Base-by-base conservation (phyloP, 2,797 vertebrate genomes). In the Anguilla megastoma region DNA sequence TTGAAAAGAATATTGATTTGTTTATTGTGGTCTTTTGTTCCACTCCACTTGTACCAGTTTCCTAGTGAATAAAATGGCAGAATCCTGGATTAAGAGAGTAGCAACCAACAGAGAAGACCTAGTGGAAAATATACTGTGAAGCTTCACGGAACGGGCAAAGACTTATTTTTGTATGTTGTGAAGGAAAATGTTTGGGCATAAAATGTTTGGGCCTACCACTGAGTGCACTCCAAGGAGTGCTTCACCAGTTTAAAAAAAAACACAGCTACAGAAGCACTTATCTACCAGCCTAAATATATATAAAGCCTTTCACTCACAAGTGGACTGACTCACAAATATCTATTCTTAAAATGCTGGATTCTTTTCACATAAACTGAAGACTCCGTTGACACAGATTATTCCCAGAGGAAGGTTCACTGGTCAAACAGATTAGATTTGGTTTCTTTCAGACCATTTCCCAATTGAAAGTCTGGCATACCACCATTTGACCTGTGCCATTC, bases 1-100 rank as follows among this genome's bases (percentile, higher is more conserved):
- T 45, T 80, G 76, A 80, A 80, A 41, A 80, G 30, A 41, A 6
- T 45, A 80, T 80, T 45, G 76, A 80, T 80, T 45, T 80, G 33
- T 80, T 80, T 80, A 21, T 45, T 45, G 41, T 16, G 16, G 33
- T 45, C 30, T 10, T 33, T 74, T 74, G 30, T 56, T 56, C 30
- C 27, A 2, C 33, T 45, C 9, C 33, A 80, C 36, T 74, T 9
- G 71, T 16, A 18, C 10, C 36, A 74, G 27, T 36, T 74, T 74
- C 33, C 27, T 74, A 6, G 14, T 2, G 9, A 74, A 74, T 74
- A 74, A 12, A 74, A 74, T 14, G 18, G 71, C 71, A 74, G 71
- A 10, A 74, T 36, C 10, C 71, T 74, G 27, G 30, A 74, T 36
- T 74, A 6, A 41, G 74, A 76, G 3, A 33, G 33, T 4, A 80